A percentile compares a stretch with the other conserved stretches of the same genome.
Evolutionary conservation across 2,113 vertebrate genomes (phyloP).

Genomic region (Zapornia atra): DNA sequence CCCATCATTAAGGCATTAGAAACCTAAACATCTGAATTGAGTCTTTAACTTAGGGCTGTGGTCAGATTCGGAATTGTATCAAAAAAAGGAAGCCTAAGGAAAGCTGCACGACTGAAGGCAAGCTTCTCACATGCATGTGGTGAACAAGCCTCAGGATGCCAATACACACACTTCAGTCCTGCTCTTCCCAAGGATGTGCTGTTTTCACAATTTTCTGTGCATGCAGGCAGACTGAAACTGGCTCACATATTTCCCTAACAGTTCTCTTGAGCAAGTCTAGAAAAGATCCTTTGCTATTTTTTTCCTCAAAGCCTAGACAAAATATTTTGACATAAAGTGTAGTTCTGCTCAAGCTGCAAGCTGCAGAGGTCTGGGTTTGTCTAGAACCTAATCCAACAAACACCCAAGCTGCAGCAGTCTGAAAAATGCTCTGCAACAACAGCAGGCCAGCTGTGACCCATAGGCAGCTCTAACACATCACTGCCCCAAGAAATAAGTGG

Average conservation of each 20-base stretch:
- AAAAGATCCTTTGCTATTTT: background rate
- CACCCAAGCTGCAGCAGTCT: background rate
- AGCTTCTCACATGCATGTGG: accelerated
- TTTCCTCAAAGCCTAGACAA: background rate
- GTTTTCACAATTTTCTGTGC: background rate
- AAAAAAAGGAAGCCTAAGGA: background rate
- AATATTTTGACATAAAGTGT: background rate
- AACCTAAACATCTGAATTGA: background rate
- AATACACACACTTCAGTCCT: background rate
- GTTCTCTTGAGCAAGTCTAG: background rate
- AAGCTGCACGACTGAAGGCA: background rate
- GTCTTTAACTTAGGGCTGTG: background rate
- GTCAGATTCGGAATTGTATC: accelerated
- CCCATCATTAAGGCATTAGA: background rate
- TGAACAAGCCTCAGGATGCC: background rate
- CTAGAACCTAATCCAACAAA: background rate
- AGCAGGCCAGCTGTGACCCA: background rate
- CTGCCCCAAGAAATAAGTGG: background rate
- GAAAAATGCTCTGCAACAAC: background rate
- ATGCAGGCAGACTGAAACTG: background rate
- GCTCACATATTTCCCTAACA: background rate
- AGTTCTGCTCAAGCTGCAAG: background rate
- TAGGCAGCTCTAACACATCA: background rate
- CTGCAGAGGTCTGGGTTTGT: background rate
- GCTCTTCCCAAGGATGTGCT: background rate